phyloP scores from a whole-genome alignment of 2,797 vertebrate genomes.

The Dendrocincla tyrannina region DNA sequence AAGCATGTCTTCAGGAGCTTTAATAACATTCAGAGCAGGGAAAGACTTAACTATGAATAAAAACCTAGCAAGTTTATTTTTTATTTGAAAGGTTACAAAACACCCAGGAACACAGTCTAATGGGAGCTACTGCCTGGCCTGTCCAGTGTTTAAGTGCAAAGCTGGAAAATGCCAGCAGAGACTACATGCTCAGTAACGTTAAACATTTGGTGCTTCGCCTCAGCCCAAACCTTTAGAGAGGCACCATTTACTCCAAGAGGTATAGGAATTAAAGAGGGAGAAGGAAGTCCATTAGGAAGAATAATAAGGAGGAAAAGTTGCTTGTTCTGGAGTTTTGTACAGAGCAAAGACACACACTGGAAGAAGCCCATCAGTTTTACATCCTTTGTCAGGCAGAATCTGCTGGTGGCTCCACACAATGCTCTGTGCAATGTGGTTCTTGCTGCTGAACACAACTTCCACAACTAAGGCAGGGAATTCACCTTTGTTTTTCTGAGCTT shows the following conservation, averaged over 20 bases:
- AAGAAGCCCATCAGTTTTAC: background rate
- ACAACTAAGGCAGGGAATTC: background rate
- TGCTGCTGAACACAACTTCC: background rate
- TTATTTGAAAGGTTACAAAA: constrained; percentile 44
- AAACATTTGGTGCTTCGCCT: background rate
- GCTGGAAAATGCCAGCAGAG: background rate
- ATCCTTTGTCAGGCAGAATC: background rate
- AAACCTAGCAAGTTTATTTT: constrained; percentile 10
- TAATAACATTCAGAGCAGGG: constrained; percentile 24
- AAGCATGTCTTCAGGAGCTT: constrained; percentile 18
- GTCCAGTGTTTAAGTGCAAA: background rate
- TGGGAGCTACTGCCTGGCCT: background rate
- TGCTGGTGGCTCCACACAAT: background rate
- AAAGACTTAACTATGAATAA: constrained; percentile 7
- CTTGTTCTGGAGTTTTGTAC: background rate
- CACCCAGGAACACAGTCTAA: background rate
- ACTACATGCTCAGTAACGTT: background rate
- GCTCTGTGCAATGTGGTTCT: background rate
- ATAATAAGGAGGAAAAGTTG: background rate
- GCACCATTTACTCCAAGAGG: background rate
- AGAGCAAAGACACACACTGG: background rate
- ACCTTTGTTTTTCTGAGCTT: background rate
- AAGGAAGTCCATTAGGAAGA: background rate
- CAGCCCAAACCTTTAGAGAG: background rate
- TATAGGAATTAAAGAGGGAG: background rate